These are phyloP conservation scores for Coenonympha glycerion DNA, from an alignment of 2,888 invertebrate species.

Conservation along the genomic window DNA sequence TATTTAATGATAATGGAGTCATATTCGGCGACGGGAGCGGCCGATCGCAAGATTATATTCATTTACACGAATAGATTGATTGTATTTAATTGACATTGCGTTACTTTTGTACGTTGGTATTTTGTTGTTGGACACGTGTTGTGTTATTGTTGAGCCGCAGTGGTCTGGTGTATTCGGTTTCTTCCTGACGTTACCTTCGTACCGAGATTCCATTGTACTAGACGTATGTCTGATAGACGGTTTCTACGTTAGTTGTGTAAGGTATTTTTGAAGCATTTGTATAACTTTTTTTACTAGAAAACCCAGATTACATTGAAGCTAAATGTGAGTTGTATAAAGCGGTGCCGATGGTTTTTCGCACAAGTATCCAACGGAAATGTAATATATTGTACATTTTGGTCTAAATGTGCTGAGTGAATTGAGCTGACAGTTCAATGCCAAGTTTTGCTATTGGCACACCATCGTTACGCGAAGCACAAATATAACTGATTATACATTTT, in stretches of 20 bases:
- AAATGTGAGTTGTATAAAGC: constrained; percentile 68
- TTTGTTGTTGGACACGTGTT: constrained; percentile 63
- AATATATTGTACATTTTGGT: constrained; percentile 76
- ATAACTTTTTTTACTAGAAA: constrained; percentile 74
- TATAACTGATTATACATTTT: constrained; percentile 30
- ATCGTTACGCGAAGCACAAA: constrained; percentile 55
- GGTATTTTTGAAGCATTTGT: constrained; percentile 76
- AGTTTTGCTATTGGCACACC: constrained; percentile 74
- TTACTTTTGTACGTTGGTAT: constrained; percentile 74
- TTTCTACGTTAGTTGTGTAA: constrained; percentile 74
- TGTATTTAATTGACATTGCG: constrained; percentile 65
- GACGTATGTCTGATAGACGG: constrained; percentile 45
- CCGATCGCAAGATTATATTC: constrained; percentile 39
- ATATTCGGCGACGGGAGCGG: constrained; percentile 14
- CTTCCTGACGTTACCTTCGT: constrained; percentile 64
- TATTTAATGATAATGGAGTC: constrained; percentile 50
- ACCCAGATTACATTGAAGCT: constrained; percentile 63
- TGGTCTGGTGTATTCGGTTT: constrained; percentile 66
- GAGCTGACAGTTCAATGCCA: constrained; percentile 70
- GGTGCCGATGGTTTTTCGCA: constrained; percentile 67
- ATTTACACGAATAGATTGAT: constrained; percentile 46
- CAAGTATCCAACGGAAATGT: constrained; percentile 70
- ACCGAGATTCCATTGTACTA: constrained; percentile 63
- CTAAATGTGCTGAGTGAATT: constrained; percentile 73
- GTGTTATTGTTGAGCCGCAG: constrained; percentile 72